Base-by-base conservation (phyloP, 2,888 invertebrate genomes). In the Agrochola macilenta region DNA sequence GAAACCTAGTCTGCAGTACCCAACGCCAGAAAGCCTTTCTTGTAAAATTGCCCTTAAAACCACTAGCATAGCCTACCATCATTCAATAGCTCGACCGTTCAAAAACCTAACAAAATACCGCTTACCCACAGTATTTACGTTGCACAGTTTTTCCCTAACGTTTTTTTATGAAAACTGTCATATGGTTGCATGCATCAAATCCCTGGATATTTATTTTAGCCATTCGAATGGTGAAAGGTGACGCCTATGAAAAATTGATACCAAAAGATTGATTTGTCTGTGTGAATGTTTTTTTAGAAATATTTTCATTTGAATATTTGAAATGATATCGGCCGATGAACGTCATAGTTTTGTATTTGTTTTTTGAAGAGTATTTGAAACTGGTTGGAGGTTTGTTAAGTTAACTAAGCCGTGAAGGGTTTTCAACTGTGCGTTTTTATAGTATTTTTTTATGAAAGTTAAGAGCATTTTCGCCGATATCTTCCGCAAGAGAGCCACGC, bases 211-310 rank as follows among this genome's bases (percentile, higher is more conserved):
- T 82, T 64, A 69, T 82, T 82, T 82, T 8, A 71, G 49, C 68
- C 5, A 35, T 79, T 57, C 17, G 63, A 68, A 69, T 60, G 46
- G 17, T 57, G 49, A 70, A 83, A 30, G n/a, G 58, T 30, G 64
- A 58, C 17, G 63, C 26, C 23, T 43, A 64, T 84, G 74, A 79
- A 71, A 82, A 69, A 65, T 82, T 84, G 71, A 75, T 69, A 84
- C 14, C 35, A 14, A 23, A 23, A n/a, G 75, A 84, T 75, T 69
- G 84, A 69, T 79, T 58, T 49, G 35, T 65, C 20, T 0, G 11
- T 7, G n/a, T 7, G 17, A n/a, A 8, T 43, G 20, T 52, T 46
- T 82, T 73, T 83, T 14, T 17, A 0, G 0, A 20, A 54, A 20
- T 35, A 35, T 26, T 63, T 74, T 68, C 26, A 26, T 81, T 68